phyloP scores from a whole-genome alignment of 2,888 invertebrate genomes.

The Callyntrura sp. region DNA sequence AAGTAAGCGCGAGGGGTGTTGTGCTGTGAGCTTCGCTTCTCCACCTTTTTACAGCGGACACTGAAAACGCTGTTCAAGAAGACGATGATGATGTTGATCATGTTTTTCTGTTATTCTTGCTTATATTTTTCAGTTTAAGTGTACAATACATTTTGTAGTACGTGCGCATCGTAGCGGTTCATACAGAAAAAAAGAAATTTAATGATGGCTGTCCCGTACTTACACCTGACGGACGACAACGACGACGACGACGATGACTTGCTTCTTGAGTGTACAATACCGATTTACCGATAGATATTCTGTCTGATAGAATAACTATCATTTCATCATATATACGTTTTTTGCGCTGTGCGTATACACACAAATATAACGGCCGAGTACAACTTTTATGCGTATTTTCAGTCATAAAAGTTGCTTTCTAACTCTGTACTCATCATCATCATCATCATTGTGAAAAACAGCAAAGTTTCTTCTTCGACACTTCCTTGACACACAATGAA shows the following conservation, averaged over 20 bases:
- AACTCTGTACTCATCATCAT: neutral
- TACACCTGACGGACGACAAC: neutral
- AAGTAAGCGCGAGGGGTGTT: neutral
- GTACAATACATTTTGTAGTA: no score
- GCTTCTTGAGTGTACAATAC: conserved; percentile 45
- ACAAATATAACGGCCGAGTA: neutral
- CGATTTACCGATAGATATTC: conserved; percentile 26
- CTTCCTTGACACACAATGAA: conserved; percentile 33
- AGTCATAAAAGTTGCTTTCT: conserved; percentile 61
- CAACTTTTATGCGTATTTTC: conserved; percentile 43
- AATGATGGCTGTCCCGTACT: conserved; percentile 57
- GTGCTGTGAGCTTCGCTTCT: neutral
- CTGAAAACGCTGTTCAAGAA: conserved; percentile 23
- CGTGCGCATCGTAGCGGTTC: neutral
- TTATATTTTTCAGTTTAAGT: neutral
- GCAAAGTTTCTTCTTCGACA: conserved; percentile 35
- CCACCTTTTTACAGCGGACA: neutral
- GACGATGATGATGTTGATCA: neutral
- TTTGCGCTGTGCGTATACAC: neutral
- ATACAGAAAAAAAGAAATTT: conserved; percentile 62
- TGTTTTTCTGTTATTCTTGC: neutral
- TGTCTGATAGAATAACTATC: conserved; percentile 9
- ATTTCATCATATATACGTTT: neutral
- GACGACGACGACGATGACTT: neutral
- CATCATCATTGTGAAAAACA: neutral